Evolutionary conservation across 2,888 invertebrate genomes (phyloP).

Genomic region (Hirtodrosophila cameraria): DNA sequence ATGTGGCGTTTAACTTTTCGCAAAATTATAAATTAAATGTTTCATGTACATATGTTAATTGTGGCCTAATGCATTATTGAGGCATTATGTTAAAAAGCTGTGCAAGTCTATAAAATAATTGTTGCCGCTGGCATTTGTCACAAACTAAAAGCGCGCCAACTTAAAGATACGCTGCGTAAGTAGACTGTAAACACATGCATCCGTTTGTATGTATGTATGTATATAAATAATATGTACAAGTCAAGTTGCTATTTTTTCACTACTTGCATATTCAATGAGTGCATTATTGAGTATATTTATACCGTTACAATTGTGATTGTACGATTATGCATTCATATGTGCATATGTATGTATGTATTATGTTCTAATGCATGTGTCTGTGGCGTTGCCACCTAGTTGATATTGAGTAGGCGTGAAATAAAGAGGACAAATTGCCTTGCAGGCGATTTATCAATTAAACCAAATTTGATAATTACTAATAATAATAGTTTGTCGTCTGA

Average conservation of each 20-base stretch:
- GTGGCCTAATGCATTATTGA: slow-evolving; percentile 33
- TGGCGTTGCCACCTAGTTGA: slow-evolving; percentile 44
- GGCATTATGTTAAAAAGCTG: slow-evolving; percentile 37
- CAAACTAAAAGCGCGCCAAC: slow-evolving; percentile 36
- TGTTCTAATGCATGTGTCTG: not conserved
- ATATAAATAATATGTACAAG: slow-evolving; percentile 5
- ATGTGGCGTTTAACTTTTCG: not conserved
- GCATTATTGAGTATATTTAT: slow-evolving; percentile 29
- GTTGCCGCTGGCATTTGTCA: slow-evolving; percentile 16
- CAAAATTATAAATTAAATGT: slow-evolving; percentile 44
- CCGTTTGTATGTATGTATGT: slow-evolving; percentile 3
- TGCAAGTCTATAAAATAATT: slow-evolving; percentile 25
- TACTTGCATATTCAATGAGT: slow-evolving; percentile 43
- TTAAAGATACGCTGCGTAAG: slow-evolving; percentile 42
- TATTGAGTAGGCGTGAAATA: slow-evolving; percentile 9
- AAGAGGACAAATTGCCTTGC: slow-evolving; percentile 5
- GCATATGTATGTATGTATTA: not conserved
- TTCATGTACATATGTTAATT: slow-evolving; percentile 53
- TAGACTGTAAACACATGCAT: slow-evolving; percentile 14
- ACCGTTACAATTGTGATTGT: slow-evolving; percentile 47
- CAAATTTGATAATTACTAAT: slow-evolving; percentile 73
- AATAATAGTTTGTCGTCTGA: slow-evolving; percentile 38
- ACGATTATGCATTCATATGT: slow-evolving; percentile 17
- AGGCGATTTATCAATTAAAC: slow-evolving; percentile 64
- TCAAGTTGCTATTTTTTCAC: slow-evolving; percentile 7